phyloP scores from a whole-genome alignment of 1,140 invertebrate species.

The Aphelenchoides fujianensis region DNA sequence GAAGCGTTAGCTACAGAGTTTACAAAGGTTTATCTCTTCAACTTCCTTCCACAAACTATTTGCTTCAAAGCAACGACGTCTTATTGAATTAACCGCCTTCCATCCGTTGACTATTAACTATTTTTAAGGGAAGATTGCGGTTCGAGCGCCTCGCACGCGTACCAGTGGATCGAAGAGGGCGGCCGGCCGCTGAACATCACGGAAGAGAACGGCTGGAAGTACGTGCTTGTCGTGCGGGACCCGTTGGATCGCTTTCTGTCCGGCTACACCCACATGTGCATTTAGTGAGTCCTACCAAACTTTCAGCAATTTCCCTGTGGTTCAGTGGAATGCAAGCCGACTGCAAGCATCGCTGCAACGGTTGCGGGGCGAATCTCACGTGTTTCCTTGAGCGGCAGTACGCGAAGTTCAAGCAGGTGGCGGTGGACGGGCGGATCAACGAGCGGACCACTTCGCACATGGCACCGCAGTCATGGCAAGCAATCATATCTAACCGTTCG shows the following conservation, averaged over 20 bases:
- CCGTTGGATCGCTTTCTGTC: not conserved
- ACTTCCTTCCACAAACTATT: no score
- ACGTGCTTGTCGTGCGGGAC: not conserved
- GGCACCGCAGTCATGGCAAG: not conserved
- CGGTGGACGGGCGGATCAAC: not conserved
- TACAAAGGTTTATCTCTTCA: no score
- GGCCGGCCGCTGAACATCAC: not conserved
- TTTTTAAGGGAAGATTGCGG: no score
- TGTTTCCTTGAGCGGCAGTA: not conserved
- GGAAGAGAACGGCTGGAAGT: not conserved
- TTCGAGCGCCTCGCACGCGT: not conserved
- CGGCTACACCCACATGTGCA: conserved; percentile 1
- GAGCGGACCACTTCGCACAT: not conserved
- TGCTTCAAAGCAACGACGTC: no score
- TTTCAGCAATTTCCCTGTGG: not conserved
- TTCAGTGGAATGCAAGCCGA: not conserved
- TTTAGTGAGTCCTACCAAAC: not conserved
- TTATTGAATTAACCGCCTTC: no score
- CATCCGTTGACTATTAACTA: no score
- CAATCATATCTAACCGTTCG: no score
- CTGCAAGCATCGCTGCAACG: not conserved
- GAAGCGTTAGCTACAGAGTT: no score
- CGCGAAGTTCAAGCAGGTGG: not conserved
- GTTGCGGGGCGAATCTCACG: not conserved
- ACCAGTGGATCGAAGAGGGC: not conserved